These are phyloP conservation scores for Operophtera brumata DNA, from an alignment of 2,888 invertebrate species.

Conservation along the genomic window DNA sequence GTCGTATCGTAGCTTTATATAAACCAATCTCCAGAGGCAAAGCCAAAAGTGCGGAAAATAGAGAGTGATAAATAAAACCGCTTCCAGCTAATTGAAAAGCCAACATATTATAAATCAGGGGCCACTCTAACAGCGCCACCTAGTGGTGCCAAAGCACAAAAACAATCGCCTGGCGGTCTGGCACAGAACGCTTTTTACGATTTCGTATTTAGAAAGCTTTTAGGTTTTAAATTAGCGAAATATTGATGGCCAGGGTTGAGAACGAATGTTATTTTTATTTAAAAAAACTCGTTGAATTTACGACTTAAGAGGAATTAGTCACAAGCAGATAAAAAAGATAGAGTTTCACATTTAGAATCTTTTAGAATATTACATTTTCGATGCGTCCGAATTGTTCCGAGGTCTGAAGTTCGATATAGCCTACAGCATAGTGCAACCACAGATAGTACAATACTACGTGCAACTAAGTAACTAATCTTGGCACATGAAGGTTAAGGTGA, in stretches of 20 bases:
- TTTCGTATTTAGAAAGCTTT: constrained; percentile 30
- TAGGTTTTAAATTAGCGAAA: constrained; percentile 22
- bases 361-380: no score
- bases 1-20: constrained; percentile 31
- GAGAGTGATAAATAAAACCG: constrained; percentile 74
- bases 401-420: no score
- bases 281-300: background rate
- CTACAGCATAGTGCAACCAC: no score
- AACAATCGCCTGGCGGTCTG: constrained; percentile 42
- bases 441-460: no score
- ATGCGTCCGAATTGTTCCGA: no score
- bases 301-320: background rate
- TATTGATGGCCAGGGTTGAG: constrained; percentile 18
- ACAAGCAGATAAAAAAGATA: no score
- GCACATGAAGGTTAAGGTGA: no score
- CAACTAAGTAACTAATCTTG: no score
- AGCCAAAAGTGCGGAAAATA: constrained; percentile 69
- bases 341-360: no score
- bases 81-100: constrained; percentile 73
- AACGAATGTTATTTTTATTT: background rate
- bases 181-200: constrained; percentile 38
- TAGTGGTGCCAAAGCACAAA: constrained; percentile 34
- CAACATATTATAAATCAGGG: constrained; percentile 72
- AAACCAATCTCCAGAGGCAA: constrained; percentile 9
- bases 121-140: constrained; percentile 46